Percentiles rank a stretch among this genome's conserved stretches.
phyloP scores from a whole-genome alignment of 2,797 vertebrate species.

The Peromyscus nudipes region DNA sequence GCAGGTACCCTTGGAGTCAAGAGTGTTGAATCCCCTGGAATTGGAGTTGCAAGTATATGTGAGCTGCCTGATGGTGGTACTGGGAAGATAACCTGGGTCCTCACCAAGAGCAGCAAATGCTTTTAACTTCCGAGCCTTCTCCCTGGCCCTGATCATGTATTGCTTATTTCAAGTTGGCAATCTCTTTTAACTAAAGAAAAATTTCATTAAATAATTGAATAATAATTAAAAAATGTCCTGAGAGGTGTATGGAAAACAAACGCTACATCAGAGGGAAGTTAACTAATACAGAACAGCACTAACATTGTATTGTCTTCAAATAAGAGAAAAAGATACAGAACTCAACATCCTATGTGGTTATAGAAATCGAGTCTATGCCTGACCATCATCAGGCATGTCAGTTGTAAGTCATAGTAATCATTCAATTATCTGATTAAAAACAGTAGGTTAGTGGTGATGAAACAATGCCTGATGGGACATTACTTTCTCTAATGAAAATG shows the following conservation, averaged over 20 bases:
- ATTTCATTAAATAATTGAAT: conserved; percentile 29
- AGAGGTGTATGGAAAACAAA: conserved; percentile 38
- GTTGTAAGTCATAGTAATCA: conserved; percentile 51
- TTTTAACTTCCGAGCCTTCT: not conserved
- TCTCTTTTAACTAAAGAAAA: conserved; percentile 57
- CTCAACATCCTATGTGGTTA: conserved; percentile 36
- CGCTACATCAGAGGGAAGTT: conserved; percentile 23
- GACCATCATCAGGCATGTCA: conserved; percentile 25
- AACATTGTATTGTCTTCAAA: not conserved
- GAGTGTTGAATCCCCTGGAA: not conserved
- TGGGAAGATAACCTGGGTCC: not conserved
- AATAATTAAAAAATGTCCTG: conserved; percentile 38
- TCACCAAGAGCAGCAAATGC: too few relatives aligned
- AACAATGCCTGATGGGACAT: conserved; percentile 63
- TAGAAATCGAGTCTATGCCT: not conserved
- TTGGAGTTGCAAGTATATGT: not conserved
- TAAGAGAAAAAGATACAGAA: not conserved
- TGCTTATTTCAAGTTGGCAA: conserved; percentile 64
- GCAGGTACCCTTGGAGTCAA: not conserved
- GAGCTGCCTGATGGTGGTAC: not conserved
- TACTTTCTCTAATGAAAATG: conserved; percentile 66
- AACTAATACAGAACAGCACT: not conserved
- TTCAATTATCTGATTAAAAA: conserved; percentile 75
- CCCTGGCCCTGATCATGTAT: not conserved
- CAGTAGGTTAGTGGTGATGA: conserved; percentile 59